Evolutionary conservation across 2,888 invertebrate species (phyloP), one percentile per base, ranked within the genome.

Genomic region (Nowickia ferox): DNA sequence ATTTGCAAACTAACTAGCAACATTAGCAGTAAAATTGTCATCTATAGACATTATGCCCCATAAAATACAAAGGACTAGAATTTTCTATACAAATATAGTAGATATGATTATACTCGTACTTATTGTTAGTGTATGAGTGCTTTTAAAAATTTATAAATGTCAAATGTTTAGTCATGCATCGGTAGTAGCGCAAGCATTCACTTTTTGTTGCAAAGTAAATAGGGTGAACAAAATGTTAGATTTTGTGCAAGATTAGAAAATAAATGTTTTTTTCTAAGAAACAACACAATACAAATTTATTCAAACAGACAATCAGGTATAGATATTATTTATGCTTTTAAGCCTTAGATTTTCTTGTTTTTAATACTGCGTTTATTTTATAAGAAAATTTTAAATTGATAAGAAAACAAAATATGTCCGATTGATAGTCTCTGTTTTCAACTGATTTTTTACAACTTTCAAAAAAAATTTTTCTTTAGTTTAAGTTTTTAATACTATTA

Each of bases 111-210:
- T 17, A 74, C n/a, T n/a, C n/a, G n/a, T n/a, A n/a, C 48, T 46
- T 57, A 30, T 38, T 55, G 55, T 22, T 66, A 66, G 9, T 51
- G 40, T 40, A 72, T 9, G 55, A 55, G 46, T 48, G 2, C 15
- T 74, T 74, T 81, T 81, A 81, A 81, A 81, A 81, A 81, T 75
- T 19, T 68, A 81, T 81, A 68, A 66, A 75, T 75, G 51, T 69
- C 68, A 69, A 75, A 75, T 68, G 61, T 46, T 53, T 44, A 53
- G 53, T 69, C 61, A 69, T 61, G 65, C 72, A 65, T 44, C 9
- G n/a, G 5, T 38, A 79, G 9, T 19, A 79, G 38, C 11, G 11
- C 1, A 51, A 46, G 11, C 19, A 48, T 51, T 44, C 48, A 63
- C 13, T 51, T 44, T 6, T 48, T 57, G 15, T 44, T 22, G 11